phyloP scores from a whole-genome alignment of 2,113 vertebrate genomes.

The Sclerurus mexicanus region DNA sequence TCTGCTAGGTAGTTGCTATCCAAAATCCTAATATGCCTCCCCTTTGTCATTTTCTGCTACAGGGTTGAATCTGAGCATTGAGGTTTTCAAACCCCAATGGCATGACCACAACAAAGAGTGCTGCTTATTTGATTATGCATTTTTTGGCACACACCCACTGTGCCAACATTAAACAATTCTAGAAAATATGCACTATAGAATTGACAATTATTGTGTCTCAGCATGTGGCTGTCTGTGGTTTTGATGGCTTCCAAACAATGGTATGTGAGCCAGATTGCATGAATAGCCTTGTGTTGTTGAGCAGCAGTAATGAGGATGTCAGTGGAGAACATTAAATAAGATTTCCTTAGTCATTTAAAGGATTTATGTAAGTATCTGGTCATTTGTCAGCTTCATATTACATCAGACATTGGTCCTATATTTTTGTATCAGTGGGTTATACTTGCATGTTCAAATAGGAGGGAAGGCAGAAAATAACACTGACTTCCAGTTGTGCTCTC shows the following conservation, averaged over 20 bases:
- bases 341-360: conserved; percentile 1
- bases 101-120: background rate
- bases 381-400: background rate
- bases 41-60: background rate
- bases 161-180: conserved; percentile 2
- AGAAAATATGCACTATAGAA: background rate
- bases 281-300: conserved; percentile 1
- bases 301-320: conserved; percentile 37
- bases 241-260: conserved; percentile 37
- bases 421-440: background rate
- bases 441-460: background rate
- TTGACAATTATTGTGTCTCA: conserved; percentile 31
- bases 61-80: background rate
- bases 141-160: background rate
- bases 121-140: background rate
- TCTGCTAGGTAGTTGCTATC: background rate
- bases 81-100: background rate
- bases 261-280: conserved; percentile 19
- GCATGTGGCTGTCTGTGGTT: background rate
- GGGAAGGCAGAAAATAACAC: background rate
- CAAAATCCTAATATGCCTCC: background rate
- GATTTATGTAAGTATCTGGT: conserved; percentile 7
- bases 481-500: background rate
- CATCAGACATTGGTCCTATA: background rate
- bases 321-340: conserved; percentile 33